Conservation (phyloP, 2,797 vertebrate species). For the Nannoperca obscura region DNA sequence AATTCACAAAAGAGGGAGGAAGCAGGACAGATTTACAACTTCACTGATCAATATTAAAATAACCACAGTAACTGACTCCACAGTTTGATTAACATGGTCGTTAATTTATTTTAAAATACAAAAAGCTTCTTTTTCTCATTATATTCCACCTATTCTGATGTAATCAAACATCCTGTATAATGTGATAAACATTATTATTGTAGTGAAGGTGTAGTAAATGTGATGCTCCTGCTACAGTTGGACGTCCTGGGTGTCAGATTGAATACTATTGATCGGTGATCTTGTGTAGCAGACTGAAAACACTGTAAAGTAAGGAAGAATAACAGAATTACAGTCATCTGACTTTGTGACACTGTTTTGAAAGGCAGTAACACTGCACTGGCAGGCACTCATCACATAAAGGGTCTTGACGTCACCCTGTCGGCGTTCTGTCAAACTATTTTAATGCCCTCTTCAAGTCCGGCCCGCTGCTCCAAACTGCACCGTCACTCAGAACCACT, state of each 20-base stretch:
- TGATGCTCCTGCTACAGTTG: background rate
- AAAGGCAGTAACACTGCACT: slow-evolving; percentile 3
- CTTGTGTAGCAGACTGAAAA: background rate
- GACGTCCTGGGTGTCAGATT: background rate
- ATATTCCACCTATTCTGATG: background rate
- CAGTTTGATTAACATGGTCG: background rate
- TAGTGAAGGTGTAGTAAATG: background rate
- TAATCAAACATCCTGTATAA: background rate
- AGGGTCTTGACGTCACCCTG: background rate
- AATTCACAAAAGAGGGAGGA: background rate
- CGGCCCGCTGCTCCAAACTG: slow-evolving; percentile 9
- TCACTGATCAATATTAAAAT: background rate
- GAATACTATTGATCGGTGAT: background rate
- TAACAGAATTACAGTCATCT: too few species aligned
- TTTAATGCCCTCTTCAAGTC: slow-evolving; percentile 12
- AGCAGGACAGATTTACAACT: background rate
- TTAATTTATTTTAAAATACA: slow-evolving; percentile 41
- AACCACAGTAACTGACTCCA: slow-evolving; percentile 11
- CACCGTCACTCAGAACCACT: background rate
- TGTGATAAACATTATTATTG: background rate
- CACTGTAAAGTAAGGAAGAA: background rate
- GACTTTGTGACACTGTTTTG: background rate
- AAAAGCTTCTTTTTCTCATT: background rate
- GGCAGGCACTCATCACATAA: background rate
- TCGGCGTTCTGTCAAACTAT: background rate